Percentiles rank a stretch among this genome's conserved stretches.
Evolutionary conservation across 2,888 invertebrate species (phyloP).

Genomic region (Harpagoxenus sublaevis): DNA sequence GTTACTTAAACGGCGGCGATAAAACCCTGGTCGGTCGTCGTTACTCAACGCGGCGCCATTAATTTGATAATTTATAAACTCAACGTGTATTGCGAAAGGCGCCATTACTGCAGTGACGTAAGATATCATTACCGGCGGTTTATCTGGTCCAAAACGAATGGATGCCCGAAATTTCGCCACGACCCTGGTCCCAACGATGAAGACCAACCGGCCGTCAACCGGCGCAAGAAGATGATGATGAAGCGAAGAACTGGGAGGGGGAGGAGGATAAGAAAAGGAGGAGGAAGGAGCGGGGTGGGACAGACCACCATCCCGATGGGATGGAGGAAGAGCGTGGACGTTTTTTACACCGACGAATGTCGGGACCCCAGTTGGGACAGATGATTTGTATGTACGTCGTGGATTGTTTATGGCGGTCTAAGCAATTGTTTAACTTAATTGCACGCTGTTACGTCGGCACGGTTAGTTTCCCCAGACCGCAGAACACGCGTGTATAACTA

Average conservation of each 20-base stretch:
- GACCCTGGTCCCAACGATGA: conserved; percentile 23
- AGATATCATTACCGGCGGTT: conserved; percentile 72
- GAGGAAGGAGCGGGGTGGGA: conserved; percentile 13
- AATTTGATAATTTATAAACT: conserved; percentile 71
- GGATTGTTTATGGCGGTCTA: conserved; percentile 80
- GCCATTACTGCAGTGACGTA: conserved; percentile 68
- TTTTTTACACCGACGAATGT: conserved; percentile 66
- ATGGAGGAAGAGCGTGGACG: conserved; percentile 26
- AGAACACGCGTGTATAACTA: conserved; percentile 61
- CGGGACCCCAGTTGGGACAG: conserved; percentile 52
- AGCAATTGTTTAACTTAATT: conserved; percentile 85
- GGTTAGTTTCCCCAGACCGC: conserved; percentile 80
- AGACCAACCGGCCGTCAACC: conserved; percentile 38
- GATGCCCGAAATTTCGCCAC: conserved; percentile 62
- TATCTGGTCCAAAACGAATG: conserved; percentile 61
- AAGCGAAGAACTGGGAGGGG: not conserved
- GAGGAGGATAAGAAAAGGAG: conserved; percentile 30
- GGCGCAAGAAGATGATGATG: conserved; percentile 22
- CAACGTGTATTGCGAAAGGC: conserved; percentile 60
- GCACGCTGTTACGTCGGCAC: conserved; percentile 82
- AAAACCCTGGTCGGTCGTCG: conserved; percentile 29
- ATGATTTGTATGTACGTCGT: conserved; percentile 80
- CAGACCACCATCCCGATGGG: not conserved
- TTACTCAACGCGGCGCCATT: conserved; percentile 65
- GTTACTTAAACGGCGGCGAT: conserved; percentile 43